Conservation (phyloP, 2,797 vertebrate genomes). For the Rhincodon typus region DNA sequence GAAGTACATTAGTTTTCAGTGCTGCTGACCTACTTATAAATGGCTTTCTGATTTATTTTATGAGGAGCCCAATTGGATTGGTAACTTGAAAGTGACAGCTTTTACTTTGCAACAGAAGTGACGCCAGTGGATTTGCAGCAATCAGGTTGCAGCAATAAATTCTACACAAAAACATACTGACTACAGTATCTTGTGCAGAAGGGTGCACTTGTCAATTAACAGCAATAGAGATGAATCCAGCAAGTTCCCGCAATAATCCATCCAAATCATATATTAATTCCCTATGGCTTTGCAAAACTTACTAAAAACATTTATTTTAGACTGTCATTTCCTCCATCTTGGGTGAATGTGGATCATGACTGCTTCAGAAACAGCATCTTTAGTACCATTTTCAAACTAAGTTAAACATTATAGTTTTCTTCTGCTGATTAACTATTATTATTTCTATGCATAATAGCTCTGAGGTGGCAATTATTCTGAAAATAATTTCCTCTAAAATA, state of each 20-base stretch:
- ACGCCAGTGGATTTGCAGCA: neutral
- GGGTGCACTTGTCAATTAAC: neutral
- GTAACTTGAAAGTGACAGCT: neutral
- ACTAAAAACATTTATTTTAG: neutral
- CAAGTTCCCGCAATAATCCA: neutral
- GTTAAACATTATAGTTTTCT: conserved; percentile 12
- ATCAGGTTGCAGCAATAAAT: neutral
- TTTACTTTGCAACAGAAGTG: neutral
- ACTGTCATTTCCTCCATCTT: neutral
- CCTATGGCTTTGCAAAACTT: neutral
- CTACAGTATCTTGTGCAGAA: neutral
- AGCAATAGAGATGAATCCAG: neutral
- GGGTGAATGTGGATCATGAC: neutral
- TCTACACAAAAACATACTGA: neutral
- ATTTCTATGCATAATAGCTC: neutral
- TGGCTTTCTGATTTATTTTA: neutral
- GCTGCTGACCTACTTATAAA: neutral
- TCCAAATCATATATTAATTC: neutral
- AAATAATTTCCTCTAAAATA: neutral
- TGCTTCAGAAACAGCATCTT: neutral
- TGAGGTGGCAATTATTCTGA: conserved; percentile 3
- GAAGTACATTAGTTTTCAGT: neutral
- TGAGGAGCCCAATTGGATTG: neutral
- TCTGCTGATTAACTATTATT: conserved; percentile 26
- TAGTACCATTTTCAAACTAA: neutral